Evolutionary conservation across 2,113 vertebrate species (phyloP), one percentile per base, ranked within the genome.

Genomic region (Petrocephalus zakoni): DNA sequence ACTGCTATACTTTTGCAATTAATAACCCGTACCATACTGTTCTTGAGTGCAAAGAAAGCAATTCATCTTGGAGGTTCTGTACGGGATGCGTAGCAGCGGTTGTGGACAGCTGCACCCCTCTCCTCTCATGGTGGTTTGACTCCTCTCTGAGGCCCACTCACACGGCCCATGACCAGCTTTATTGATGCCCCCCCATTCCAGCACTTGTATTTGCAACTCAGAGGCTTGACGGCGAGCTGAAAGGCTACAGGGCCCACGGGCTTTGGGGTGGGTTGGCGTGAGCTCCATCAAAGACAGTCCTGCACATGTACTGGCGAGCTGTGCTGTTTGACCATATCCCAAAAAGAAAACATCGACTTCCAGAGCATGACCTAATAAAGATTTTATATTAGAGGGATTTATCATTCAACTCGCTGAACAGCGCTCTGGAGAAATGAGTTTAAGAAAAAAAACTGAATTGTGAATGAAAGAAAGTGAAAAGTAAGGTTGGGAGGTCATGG

Each of bases 1-100:
- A 15, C 56, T 10, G 25, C 86, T 78, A 68, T 29, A 42, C 72
- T 88, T 81, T 88, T 84, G 89, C 90, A 88, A 90, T 91, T 90
- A 90, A 91, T 90, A 88, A 91, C 83, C 87, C 56, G 56, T 86
- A 90, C 89, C 52, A 49, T 88, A 84, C 72, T 81, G 88, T 75
- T 75, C 88, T 53, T 78, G 34, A 42, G 46, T 10, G 42, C 72
- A 42, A 55, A 87, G 64, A 61, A 87, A 75, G 86, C 87, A 86
- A 91, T 90, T 91, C 88, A 89, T 88, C 88, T 88, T 47, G 37
- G 61, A 88, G 75, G 53, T 84, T 58, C 13, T 55, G 53, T 22
- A 47, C 17, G 11, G 17, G 9, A 15, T 55, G 19, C 42, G 49
- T 46, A 8, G 75, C 37, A 25, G 37, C 13, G 78, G 78, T 34